Conservation (phyloP, 2,113 vertebrate species). For the Notechis scutatus region DNA sequence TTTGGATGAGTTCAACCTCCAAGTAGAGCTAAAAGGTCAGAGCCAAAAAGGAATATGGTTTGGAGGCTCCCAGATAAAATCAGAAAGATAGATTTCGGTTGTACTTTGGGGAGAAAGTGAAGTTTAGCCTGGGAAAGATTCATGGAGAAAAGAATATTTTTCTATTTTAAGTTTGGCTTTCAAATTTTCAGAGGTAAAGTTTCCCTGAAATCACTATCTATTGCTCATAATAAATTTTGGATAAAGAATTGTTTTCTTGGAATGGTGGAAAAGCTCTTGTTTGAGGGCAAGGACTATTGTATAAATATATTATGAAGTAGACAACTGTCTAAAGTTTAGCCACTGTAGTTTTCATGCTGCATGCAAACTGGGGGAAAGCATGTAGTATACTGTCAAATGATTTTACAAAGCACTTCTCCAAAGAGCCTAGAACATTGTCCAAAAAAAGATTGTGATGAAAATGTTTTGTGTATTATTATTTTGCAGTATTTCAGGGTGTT, state of each 20-base stretch:
- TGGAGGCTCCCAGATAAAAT: neutral
- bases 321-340: neutral
- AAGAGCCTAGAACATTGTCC: neutral
- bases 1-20: constrained; percentile 7
- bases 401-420: neutral
- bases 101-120: neutral
- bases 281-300: neutral
- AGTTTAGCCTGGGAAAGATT: neutral
- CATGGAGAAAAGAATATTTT: neutral
- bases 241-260: neutral
- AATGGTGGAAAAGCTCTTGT: neutral
- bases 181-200: neutral
- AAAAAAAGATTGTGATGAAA: neutral
- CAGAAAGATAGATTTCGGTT: neutral
- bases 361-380: neutral
- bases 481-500: neutral
- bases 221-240: too few relatives aligned
- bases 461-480: neutral
- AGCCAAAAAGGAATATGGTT: neutral
- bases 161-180: neutral
- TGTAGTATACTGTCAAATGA: neutral
- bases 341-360: neutral
- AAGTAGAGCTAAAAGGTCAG: constrained; percentile 20
- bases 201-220: neutral
- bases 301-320: neutral